Evolutionary conservation across 2,113 vertebrate genomes (phyloP), one percentile per base, ranked within the genome.

Genomic region (Rhegmatorhina hoffmannsi): DNA sequence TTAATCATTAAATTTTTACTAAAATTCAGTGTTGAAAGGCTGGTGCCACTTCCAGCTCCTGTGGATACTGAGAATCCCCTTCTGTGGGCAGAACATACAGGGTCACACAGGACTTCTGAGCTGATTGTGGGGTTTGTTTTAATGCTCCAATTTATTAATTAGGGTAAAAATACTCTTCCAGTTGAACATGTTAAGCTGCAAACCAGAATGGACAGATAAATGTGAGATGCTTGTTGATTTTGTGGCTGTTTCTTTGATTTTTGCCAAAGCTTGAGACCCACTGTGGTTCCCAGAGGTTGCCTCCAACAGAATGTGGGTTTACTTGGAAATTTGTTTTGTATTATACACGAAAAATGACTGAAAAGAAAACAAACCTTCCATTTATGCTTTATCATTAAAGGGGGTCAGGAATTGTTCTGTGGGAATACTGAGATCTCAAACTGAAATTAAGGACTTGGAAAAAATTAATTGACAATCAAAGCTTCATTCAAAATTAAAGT

Each of bases 51-150:
- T 43, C 58, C 55, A 68, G 24, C 31, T 66, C 31, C 34, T 12
- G 44, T 50, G 40, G 25, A 2, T 21, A 1, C 3, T 1, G 19
- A 21, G 31, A 7, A 4, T 20, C 11, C 31, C 0, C 0, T 52
- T 28, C 3, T 17, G 7, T 19, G 66, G 55, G 17, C 7, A 43
- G 50, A 21, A 73, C 26, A 44, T 11, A 15, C 7, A 29, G 59
- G 49, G 9, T 23, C 25, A 13, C 8, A 6, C 6, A 44, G n/a
- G 52, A 13, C 34, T 43, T 29, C 3, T 17, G 60, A 55, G 12
- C 36, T 36, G 31, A 3, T 28, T 1, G 2, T 62, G 59, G 13
- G 10, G 11, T 36, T 2, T 53, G 1, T 64, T 90, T 56, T 21
- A 47, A 70, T 9, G 9, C 62, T 58, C 21, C 31, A 11, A 17